Evolutionary conservation across 1,140 invertebrate genomes (phyloP), one percentile per base, ranked within the genome.

Genomic region (Latrodectus geometricus): DNA sequence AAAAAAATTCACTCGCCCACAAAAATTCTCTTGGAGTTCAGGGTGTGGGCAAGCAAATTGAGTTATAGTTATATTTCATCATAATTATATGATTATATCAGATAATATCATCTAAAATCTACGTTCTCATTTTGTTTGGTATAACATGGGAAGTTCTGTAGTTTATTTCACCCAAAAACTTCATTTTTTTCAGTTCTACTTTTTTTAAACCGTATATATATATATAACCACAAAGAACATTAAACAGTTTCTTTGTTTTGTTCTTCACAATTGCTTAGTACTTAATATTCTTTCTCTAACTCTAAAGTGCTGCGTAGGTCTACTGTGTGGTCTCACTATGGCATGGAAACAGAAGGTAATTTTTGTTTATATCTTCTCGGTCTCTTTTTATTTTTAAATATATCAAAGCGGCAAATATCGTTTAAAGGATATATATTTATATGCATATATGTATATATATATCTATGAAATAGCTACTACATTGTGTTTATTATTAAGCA

Each of bases 281-380:
- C 9, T 75, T 61, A 15, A 68, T 54, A 73, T 52, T 87, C 21
- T 80, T 76, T 80, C 54, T n/a, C 85, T 87, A 86, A 70, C 35
- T 72, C 85, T 87, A 87, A 68, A 79, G 85, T 87, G 85, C 85
- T 74, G 72, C 49, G 69, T 87, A 68, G 65, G 73, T 74, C 77
- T 79, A 79, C 77, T 35, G 77, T 87, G 85, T 87, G 77, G 85
- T 87, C 85, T 80, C 85, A 87, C 85, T 87, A 87, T 79, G 85
- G 76, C 77, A 80, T 87, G 77, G 77, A 87, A 86, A 86, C 65
- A 86, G 11, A 86, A 86, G 75, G 65, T 86, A 86, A 86, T 86
- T 56, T 85, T 76, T 49, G 23, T 65, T 73, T 87, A 80, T 61
- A 61, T 72, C n/a, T 68, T 78, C 54, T 50, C 72, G 56, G 73